These are phyloP conservation scores for Lophotriccus pileatus DNA, from an alignment of 2,797 vertebrate genomes.

Conservation along the genomic window DNA sequence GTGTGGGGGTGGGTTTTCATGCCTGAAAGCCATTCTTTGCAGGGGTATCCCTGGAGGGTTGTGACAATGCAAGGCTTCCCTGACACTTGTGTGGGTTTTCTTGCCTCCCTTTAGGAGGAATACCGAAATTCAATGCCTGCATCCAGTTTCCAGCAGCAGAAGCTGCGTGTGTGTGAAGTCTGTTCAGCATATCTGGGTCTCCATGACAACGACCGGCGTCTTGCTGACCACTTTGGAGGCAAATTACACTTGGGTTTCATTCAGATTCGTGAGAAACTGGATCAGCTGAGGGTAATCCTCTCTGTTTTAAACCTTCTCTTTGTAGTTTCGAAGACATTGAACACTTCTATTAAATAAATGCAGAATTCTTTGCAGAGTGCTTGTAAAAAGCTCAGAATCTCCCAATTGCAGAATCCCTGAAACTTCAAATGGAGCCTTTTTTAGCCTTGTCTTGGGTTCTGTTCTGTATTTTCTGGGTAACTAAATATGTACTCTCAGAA, in stretches of 20 bases:
- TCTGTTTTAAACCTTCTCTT: not conserved
- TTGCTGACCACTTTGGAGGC: constrained; percentile 97
- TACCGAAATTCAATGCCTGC: constrained; percentile 99
- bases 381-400: not conserved
- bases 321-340: not conserved
- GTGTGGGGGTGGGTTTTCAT: not conserved
- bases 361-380: not conserved
- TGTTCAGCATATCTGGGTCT: constrained; percentile 98
- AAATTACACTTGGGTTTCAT: constrained; percentile 99
- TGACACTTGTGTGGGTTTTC: not conserved
- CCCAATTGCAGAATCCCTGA: not conserved
- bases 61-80: not conserved
- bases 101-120: constrained; percentile 82
- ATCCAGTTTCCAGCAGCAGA: constrained; percentile 98
- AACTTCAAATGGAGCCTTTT: not conserved
- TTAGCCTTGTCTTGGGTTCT: not conserved
- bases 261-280: constrained; percentile 97
- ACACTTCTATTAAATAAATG: not conserved
- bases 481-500: not conserved
- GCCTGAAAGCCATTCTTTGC: not conserved
- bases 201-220: constrained; percentile 95
- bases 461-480: not conserved
- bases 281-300: constrained; percentile 87
- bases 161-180: constrained; percentile 96
- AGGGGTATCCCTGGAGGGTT: not conserved